Evolutionary conservation across 2,888 invertebrate genomes (phyloP).

Genomic region (Eupsilia transversa): DNA sequence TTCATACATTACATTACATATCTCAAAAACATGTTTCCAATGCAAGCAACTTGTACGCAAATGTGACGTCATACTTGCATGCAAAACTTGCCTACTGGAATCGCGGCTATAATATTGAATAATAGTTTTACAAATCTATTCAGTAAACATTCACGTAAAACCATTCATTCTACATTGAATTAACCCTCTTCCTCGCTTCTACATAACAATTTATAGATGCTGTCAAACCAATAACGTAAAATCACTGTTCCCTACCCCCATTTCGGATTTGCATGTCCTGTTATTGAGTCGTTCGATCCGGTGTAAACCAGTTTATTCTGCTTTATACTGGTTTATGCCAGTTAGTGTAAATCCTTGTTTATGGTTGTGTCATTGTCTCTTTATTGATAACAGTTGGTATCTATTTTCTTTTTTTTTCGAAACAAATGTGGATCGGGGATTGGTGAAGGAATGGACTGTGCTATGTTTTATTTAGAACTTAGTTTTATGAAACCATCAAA

Average conservation of each 20-base stretch:
- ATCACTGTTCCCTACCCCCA: constrained; percentile 28
- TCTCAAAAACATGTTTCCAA: too few species aligned
- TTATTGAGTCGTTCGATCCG: constrained; percentile 71
- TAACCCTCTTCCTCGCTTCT: neutral
- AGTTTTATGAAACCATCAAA: too few species aligned
- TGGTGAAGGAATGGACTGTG: neutral
- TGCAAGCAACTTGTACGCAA: too few species aligned
- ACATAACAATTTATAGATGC: neutral
- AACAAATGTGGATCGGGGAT: constrained; percentile 3
- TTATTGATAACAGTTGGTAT: constrained; percentile 56
- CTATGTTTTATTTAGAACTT: neutral
- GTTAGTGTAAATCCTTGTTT: constrained; percentile 67
- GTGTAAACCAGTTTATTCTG: constrained; percentile 56
- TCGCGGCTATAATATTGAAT: neutral
- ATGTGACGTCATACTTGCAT: too few species aligned
- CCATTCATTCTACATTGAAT: neutral
- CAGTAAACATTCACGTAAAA: neutral
- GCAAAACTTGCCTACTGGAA: too few species aligned
- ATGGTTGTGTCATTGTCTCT: constrained; percentile 47
- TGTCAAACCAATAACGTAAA: constrained; percentile 53
- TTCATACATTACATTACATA: too few species aligned
- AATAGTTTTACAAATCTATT: constrained; percentile 4
- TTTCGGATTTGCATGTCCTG: constrained; percentile 61
- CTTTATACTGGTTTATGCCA: constrained; percentile 56
- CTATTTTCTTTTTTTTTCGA: constrained; percentile 39